phyloP scores from a whole-genome alignment of 2,797 vertebrate genomes.

The Aldrovandia affinis region DNA sequence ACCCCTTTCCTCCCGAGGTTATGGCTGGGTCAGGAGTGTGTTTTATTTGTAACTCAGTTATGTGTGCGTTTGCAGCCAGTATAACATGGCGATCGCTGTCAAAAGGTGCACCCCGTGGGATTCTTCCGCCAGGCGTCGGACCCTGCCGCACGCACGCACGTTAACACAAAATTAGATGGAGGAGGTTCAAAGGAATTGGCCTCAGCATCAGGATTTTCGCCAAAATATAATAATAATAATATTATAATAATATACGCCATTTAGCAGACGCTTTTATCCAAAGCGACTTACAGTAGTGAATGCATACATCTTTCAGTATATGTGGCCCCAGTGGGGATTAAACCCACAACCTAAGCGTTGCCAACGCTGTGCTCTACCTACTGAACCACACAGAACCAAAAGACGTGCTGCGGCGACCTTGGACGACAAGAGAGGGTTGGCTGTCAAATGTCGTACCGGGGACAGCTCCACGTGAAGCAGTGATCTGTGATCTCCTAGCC shows the following conservation, averaged over 20 bases:
- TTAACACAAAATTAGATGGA: neutral
- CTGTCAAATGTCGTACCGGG: neutral
- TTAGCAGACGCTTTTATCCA: no score
- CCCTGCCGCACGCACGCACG: no score
- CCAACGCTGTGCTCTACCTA: no score
- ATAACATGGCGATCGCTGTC: neutral
- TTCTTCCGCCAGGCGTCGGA: neutral
- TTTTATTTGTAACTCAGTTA: neutral
- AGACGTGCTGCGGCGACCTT: neutral
- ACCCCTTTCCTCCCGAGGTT: neutral
- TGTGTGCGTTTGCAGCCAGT: neutral
- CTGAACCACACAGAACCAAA: no score
- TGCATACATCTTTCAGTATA: no score
- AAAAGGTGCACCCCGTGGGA: neutral
- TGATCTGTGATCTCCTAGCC: neutral
- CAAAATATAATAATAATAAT: no score
- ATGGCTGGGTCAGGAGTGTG: neutral
- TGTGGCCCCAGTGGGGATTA: no score
- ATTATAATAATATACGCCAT: no score
- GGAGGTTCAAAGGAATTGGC: neutral
- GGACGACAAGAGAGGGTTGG: neutral
- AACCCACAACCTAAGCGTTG: no score
- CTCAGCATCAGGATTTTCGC: neutral
- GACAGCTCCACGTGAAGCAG: neutral
- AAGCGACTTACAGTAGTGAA: no score